Base-by-base conservation (phyloP, 2,797 vertebrate species). In the Oreochromis grahami region DNA sequence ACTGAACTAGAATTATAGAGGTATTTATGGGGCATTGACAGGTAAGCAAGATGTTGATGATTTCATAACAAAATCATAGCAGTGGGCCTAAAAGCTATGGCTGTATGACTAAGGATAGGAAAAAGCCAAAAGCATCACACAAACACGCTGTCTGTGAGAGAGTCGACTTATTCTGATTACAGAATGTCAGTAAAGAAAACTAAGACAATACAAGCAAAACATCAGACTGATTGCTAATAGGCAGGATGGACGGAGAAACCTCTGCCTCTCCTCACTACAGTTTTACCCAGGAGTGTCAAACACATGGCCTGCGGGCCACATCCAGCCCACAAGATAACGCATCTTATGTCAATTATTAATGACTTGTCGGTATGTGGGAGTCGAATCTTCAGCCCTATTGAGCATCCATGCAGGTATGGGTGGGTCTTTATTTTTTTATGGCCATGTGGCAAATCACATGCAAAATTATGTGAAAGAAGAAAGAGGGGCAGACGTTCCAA, bases 231-330 rank as follows among this genome's bases (percentile, higher is more conserved):
- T 8, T 14, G 52, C 7, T 26, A 55, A 34, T 10, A 60, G 56
- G 56, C 9, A 34, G 56, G 56, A n/a, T 34, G 56, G 29, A 34
- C 0, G 0, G 15, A 60, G 56, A 4, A 36, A 1, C 58, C 56
- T 19, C 29, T 60, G 17, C 29, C 32, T 60, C 4, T n/a, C 58
- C 58, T 60, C 17, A 60, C 32, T 36, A 24, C n/a, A 7, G 51
- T 24, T n/a, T 60, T n/a, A 60, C 58, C 58, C 58, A 60, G 10
- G 10, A 17, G 58, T 60, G 58, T 36, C 58, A 60, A 60, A 60
- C 58, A 60, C 36, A 36, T 36, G 58, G 58, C 17, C 17, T 36
- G 32, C 17, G 10, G 34, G 32, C 58, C 58, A 60, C 56, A 36
- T 60, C 32, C 56, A 34, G 17, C 56, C 17, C 9, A 6, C 56